These are phyloP conservation scores for Ormyrus thymus DNA, from an alignment of 2,888 invertebrate genomes.

Conservation along the genomic window DNA sequence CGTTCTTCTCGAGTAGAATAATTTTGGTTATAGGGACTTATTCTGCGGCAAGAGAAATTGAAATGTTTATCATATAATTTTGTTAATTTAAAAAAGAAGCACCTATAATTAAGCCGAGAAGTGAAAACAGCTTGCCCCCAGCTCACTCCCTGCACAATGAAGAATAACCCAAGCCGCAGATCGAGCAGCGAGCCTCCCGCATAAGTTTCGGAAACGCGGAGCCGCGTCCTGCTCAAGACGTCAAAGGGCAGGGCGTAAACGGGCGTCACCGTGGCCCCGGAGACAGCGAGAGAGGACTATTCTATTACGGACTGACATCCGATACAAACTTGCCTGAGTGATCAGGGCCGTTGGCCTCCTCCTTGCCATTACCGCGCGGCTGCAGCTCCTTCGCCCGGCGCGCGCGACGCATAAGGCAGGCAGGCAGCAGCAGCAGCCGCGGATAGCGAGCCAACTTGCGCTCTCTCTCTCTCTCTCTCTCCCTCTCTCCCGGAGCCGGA, in stretches of 20 bases:
- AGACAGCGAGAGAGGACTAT: conserved; percentile 65
- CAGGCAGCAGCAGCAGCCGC: background rate
- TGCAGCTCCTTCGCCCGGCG: background rate
- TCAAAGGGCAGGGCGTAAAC: conserved; percentile 60
- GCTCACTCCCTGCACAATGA: too few relatives aligned
- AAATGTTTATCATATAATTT: too few relatives aligned
- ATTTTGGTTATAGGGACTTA: too few relatives aligned
- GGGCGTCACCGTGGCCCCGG: conserved; percentile 5
- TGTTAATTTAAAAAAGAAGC: too few relatives aligned
- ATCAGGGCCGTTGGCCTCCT: conserved; percentile 67
- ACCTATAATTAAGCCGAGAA: too few relatives aligned
- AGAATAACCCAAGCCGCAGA: background rate
- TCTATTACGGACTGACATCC: conserved; percentile 73
- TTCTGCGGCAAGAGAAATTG: too few relatives aligned
- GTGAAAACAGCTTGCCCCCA: too few relatives aligned
- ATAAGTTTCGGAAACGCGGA: too few relatives aligned
- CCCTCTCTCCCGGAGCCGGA: conserved; percentile 58
- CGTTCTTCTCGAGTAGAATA: too few relatives aligned
- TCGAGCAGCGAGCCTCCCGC: background rate
- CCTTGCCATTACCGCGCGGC: conserved; percentile 58
- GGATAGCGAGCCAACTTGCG: conserved; percentile 33
- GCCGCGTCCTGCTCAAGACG: conserved; percentile 24
- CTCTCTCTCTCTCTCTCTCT: background rate
- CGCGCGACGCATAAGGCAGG: background rate
- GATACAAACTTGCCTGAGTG: conserved; percentile 72